Percentiles rank a stretch among this genome's conserved stretches.
These are phyloP conservation scores for Paramacrobiotus metropolitanus DNA, from an alignment of 1,140 invertebrate genomes.

Conservation along the genomic window DNA sequence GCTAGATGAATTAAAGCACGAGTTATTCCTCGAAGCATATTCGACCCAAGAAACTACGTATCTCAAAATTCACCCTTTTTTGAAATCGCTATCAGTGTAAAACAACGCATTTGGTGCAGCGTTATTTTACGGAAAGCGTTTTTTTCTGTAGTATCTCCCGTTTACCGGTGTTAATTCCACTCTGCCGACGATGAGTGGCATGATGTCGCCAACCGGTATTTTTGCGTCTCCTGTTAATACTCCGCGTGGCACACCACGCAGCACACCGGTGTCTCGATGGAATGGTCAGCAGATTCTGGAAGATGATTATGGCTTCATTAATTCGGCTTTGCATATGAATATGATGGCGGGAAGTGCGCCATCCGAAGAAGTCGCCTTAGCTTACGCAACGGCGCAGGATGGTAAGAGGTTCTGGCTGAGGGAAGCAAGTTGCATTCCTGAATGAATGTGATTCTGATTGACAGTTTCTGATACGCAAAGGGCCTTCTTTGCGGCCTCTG, in stretches of 20 bases:
- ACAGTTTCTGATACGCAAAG: not conserved
- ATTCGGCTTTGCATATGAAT: not conserved
- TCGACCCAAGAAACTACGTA: not conserved
- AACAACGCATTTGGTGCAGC: too few species aligned
- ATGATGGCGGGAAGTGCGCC: not conserved
- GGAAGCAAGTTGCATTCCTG: too few species aligned
- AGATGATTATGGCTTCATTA: not conserved
- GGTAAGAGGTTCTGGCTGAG: not conserved
- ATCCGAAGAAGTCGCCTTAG: not conserved
- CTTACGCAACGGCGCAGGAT: not conserved
- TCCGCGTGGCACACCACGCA: not conserved
- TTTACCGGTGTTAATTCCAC: not conserved
- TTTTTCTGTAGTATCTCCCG: not conserved
- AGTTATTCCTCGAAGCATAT: not conserved
- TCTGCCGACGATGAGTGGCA: slow-evolving; percentile 2
- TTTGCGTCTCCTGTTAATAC: not conserved
- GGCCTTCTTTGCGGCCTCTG: too few species aligned
- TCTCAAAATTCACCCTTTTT: not conserved
- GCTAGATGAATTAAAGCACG: too few species aligned
- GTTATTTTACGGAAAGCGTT: not conserved
- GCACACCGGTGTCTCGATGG: not conserved
- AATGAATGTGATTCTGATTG: not conserved
- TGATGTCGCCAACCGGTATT: not conserved
- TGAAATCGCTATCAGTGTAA: too few species aligned
- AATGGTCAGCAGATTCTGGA: not conserved